phyloP scores from a whole-genome alignment of 2,113 vertebrate genomes.

The mouse (Mus musculus) region DNA sequence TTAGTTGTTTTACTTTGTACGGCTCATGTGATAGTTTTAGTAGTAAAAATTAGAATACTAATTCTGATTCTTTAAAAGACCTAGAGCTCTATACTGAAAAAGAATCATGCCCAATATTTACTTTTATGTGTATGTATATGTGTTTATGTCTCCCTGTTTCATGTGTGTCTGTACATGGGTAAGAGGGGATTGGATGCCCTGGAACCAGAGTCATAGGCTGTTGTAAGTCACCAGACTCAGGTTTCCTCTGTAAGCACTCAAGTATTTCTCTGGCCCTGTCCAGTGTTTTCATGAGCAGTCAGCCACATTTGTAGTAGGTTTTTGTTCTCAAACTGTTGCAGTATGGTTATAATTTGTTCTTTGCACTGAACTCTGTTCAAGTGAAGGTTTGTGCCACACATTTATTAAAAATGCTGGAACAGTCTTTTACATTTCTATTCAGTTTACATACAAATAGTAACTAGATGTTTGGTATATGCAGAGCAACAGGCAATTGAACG shows the following conservation, averaged over 20 bases:
- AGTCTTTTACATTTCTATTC: conserved; percentile 18
- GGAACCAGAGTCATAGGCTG: background rate
- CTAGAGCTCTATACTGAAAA: background rate
- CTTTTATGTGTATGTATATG: background rate
- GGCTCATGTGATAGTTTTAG: background rate
- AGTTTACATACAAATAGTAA: background rate
- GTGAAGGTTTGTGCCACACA: background rate
- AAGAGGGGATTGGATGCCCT: background rate
- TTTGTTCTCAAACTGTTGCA: background rate
- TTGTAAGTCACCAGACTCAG: background rate
- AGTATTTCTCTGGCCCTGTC: background rate
- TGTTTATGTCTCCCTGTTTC: background rate
- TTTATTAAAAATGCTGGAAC: background rate
- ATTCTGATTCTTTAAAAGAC: conserved; percentile 27
- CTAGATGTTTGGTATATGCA: conserved; percentile 11
- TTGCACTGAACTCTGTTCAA: background rate
- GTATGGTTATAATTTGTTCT: background rate
- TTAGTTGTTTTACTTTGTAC: background rate
- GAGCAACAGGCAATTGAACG: conserved; percentile 21
- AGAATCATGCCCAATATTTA: background rate
- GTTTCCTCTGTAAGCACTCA: background rate
- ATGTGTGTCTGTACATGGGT: background rate
- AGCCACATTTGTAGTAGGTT: background rate
- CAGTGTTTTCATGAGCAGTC: conserved; percentile 6
- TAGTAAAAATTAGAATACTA: conserved; percentile 47